phyloP scores from a whole-genome alignment of 2,797 vertebrate species.

The Ciconia nigra region DNA sequence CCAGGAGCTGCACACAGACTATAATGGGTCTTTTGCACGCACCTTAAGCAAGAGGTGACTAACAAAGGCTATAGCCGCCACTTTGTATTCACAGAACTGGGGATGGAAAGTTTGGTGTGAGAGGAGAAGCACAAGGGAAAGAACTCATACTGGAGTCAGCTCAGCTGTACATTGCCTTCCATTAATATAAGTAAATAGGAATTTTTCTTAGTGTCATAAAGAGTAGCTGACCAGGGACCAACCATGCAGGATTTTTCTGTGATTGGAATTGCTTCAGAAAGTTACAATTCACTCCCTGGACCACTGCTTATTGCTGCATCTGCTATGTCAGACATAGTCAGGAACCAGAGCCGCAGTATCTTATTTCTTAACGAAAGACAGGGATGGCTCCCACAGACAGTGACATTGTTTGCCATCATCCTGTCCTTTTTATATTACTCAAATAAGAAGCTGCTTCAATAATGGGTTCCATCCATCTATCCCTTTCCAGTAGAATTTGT shows the following conservation, averaged over 20 bases:
- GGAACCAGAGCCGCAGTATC: neutral
- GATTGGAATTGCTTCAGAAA: neutral
- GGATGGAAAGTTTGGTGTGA: neutral
- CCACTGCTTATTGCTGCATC: neutral
- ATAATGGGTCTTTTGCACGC: neutral
- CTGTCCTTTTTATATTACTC: neutral
- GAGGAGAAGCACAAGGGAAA: neutral
- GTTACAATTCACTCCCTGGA: neutral
- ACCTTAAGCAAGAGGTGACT: neutral
- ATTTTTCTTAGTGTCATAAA: neutral
- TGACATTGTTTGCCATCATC: neutral
- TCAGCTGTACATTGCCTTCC: neutral
- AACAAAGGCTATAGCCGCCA: rapidly evolving
- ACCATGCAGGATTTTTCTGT: neutral
- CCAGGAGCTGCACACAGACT: neutral
- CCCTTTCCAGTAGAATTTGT: neutral
- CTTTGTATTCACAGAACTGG: neutral
- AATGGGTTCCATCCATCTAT: neutral
- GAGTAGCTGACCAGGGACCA: neutral
- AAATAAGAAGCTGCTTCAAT: neutral
- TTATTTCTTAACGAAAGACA: neutral
- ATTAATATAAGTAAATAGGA: neutral
- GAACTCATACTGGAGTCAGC: neutral
- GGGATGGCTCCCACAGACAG: neutral
- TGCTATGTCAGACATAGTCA: neutral